A percentile compares a stretch with the other conserved stretches of the same genome.
Evolutionary conservation across 2,113 vertebrate genomes (phyloP).

Genomic region (Amblyopsis rosae): DNA sequence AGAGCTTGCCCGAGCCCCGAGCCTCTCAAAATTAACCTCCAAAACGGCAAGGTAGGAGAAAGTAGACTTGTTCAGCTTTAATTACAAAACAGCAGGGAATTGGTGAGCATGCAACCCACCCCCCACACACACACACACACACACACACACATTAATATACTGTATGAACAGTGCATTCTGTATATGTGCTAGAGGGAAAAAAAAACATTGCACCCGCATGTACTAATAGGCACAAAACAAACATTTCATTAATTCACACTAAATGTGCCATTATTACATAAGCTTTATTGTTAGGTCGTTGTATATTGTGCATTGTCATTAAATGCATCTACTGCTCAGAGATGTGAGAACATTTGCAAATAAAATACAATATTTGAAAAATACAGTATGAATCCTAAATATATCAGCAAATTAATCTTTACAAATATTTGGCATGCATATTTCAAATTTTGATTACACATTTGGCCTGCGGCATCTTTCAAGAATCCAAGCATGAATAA

Average conservation of each 20-base stretch:
- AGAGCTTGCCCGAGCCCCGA: conserved; percentile 47
- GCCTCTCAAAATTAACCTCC: conserved; percentile 65
- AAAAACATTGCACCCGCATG: not conserved
- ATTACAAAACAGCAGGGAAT: conserved; percentile 61
- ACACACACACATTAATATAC: conserved; percentile 1
- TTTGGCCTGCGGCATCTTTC: conserved; percentile 51
- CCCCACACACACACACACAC: conserved; percentile 12
- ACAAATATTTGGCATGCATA: conserved; percentile 59
- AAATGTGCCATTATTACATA: no score
- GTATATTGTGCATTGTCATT: no score
- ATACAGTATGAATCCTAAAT: conserved; percentile 21
- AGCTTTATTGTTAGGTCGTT: no score
- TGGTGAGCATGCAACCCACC: conserved; percentile 17
- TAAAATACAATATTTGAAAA: not conserved
- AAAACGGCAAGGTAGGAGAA: conserved; percentile 67
- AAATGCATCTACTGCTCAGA: not conserved
- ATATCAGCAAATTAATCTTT: conserved; percentile 22
- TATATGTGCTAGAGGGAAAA: not conserved
- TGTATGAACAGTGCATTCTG: not conserved
- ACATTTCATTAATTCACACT: no score
- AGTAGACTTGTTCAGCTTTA: conserved; percentile 61
- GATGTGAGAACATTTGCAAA: not conserved
- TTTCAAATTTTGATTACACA: conserved; percentile 56
- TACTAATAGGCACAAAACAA: not conserved
- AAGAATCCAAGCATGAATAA: conserved; percentile 54